phyloP scores from a whole-genome alignment of 2,113 vertebrate species.

The Phylloscopus trochilus region DNA sequence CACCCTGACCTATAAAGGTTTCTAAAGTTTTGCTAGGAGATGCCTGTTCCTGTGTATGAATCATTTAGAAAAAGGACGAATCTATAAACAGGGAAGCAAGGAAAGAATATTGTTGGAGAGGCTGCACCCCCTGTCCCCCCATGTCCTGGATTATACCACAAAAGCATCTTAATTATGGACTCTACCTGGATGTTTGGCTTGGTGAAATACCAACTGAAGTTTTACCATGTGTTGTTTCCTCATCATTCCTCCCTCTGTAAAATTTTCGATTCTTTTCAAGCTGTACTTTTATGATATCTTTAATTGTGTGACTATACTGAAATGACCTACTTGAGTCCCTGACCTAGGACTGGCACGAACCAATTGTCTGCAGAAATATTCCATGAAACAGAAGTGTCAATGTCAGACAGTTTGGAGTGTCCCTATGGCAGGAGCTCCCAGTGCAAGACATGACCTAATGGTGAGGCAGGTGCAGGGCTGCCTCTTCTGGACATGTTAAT shows the following conservation, averaged over 20 bases:
- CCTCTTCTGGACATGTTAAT: constrained; percentile 14
- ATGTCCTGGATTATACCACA: not conserved
- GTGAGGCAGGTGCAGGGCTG: not conserved
- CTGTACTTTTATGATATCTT: not conserved
- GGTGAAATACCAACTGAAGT: not conserved
- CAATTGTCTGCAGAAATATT: not conserved
- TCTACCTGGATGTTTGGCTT: not conserved
- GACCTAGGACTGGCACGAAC: not conserved
- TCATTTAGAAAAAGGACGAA: constrained; percentile 2
- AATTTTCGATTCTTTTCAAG: not conserved
- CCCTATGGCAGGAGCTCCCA: not conserved
- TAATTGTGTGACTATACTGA: not conserved
- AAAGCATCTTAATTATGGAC: not conserved
- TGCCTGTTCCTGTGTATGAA: constrained; percentile 29
- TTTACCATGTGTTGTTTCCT: not conserved
- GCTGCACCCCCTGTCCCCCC: not conserved
- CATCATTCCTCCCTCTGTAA: not conserved
- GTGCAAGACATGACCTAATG: not conserved
- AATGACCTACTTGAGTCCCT: not conserved
- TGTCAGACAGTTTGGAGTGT: fast-evolving
- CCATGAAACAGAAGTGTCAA: not conserved
- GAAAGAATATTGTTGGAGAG: not conserved
- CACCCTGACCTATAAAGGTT: constrained; percentile 61
- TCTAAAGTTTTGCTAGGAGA: constrained; percentile 53
- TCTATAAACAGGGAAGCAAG: not conserved